Evolutionary conservation across 2,888 invertebrate genomes (phyloP).

Genomic region (Mayetiola destructor): DNA sequence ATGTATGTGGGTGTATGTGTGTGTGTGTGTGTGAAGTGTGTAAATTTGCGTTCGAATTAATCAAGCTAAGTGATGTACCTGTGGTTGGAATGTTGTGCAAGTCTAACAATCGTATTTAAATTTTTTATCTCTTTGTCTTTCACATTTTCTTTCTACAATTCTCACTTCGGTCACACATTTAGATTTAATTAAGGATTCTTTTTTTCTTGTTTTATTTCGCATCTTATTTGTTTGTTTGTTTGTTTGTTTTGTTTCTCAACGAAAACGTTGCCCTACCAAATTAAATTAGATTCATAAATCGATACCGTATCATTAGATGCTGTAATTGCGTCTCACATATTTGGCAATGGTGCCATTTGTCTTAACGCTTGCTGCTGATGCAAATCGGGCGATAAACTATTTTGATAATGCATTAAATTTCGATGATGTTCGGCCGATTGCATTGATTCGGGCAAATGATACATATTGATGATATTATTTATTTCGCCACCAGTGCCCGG

Average conservation of each 20-base stretch:
- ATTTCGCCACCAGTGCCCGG: constrained; percentile 41
- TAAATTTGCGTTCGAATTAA: too few relatives aligned
- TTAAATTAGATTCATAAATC: constrained; percentile 6
- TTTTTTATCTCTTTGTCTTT: too few relatives aligned
- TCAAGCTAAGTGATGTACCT: too few relatives aligned
- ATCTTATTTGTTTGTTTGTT: background rate
- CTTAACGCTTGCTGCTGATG: constrained; percentile 31
- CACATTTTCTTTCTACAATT: too few relatives aligned
- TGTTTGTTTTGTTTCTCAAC: background rate
- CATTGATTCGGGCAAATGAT: constrained; percentile 48
- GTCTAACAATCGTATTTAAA: too few relatives aligned
- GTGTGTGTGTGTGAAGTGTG: too few relatives aligned
- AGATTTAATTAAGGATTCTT: too few relatives aligned
- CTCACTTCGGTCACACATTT: too few relatives aligned
- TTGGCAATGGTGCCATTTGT: constrained; percentile 36
- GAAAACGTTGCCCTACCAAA: too few relatives aligned
- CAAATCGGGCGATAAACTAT: constrained; percentile 31
- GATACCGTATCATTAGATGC: too few relatives aligned
- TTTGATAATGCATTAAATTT: constrained; percentile 34
- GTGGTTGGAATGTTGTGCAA: too few relatives aligned
- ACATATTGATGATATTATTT: constrained; percentile 52
- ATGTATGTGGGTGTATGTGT: too few relatives aligned
- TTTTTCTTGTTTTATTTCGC: background rate
- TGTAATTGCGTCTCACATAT: constrained; percentile 38
- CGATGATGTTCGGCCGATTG: constrained; percentile 37